Conservation (phyloP, 2,797 vertebrate genomes). For the Oreortyx pictus region DNA sequence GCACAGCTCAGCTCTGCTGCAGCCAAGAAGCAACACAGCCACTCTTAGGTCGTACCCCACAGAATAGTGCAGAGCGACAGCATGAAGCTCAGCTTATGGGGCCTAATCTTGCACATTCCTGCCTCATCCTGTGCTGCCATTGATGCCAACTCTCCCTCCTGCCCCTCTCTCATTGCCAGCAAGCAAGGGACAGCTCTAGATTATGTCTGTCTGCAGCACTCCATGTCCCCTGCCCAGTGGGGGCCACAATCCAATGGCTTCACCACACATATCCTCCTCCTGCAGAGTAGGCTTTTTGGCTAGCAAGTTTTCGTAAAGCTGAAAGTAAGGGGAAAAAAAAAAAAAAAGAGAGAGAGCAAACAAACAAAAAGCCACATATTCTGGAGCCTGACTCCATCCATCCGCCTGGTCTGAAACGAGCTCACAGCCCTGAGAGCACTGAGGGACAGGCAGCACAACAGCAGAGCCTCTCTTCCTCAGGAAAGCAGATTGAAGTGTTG, state of each 20-base stretch:
- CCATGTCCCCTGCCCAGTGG: background rate
- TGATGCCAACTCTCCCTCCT: background rate
- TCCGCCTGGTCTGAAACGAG: background rate
- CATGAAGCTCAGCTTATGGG: background rate
- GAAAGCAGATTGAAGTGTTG: background rate
- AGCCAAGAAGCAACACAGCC: background rate
- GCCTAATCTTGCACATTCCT: rapidly evolving
- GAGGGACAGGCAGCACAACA: background rate
- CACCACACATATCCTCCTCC: background rate
- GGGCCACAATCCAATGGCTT: background rate
- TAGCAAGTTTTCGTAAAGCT: background rate
- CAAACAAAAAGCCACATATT: background rate
- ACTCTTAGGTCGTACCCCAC: background rate
- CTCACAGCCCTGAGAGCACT: background rate
- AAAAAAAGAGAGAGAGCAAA: background rate
- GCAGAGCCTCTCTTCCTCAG: background rate
- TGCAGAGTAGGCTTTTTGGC: background rate
- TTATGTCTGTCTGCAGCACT: background rate
- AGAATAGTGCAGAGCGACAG: background rate
- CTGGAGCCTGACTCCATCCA: background rate
- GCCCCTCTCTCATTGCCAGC: background rate
- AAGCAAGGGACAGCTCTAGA: rapidly evolving
- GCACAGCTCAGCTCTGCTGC: background rate
- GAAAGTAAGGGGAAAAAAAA: background rate
- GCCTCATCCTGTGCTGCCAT: rapidly evolving